Evolutionary conservation across 2,113 vertebrate genomes (phyloP), one percentile per base, ranked within the genome.

Genomic region (Passer domesticus): DNA sequence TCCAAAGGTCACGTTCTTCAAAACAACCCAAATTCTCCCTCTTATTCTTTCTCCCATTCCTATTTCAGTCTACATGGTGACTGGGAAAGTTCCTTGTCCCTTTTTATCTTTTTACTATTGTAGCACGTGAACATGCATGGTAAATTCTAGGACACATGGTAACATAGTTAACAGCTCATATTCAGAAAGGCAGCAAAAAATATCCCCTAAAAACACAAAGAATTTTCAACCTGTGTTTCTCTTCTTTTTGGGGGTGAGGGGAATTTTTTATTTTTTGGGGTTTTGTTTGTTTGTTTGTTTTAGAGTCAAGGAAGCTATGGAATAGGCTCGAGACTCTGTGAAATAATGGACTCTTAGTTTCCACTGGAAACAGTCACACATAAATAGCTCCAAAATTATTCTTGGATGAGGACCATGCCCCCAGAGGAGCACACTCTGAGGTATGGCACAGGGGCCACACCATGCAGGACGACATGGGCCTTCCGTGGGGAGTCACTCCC

Each of bases 381-480:
- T 47, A 77, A 77, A 76, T 73, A 83, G 37, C 28, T 83, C 46
- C 31, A 81, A 85, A 75, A 66, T 60, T 44, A 87, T 24, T 35
- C 74, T 49, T 87, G 22, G 11, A n/a, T 50, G 23, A 94, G 62
- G 21, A 59, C 11, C 33, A 46, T 27, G 35, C 7, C 25, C 23
- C 1, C 46, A 60, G 46, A 89, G 46, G 25, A 70, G 11, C 43
- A 49, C 8, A 23, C 33, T 66, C 17, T 2, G 4, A 75, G 25
- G 23, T 49, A 44, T 25, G 21, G 62, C 11, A 55, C 17, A 50
- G 35, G 30, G 31, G 10, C 58, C 62, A 15, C 63, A 58, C 14
- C 0, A 0, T 28, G 31, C 11, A 63, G 67, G 25, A 83, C 25
- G 66, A 58, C 43, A 10, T 0, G 2, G 24, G 10, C 23, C 18